These are phyloP conservation scores for Pampus argenteus DNA, from an alignment of 2,797 vertebrate species.

Conservation along the genomic window DNA sequence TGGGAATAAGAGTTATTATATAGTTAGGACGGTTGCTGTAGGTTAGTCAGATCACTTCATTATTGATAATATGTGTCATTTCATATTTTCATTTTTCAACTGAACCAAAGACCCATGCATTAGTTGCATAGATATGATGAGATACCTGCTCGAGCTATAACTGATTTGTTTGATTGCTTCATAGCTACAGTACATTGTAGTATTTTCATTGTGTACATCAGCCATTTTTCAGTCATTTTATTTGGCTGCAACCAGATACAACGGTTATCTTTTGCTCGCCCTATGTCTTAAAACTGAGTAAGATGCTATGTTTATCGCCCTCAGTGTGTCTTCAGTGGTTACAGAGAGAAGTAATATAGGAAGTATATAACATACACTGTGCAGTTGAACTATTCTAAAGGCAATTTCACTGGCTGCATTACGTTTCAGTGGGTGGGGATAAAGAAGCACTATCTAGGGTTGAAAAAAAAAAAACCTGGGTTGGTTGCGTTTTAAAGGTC, in stretches of 20 bases:
- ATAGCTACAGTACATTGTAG: background rate
- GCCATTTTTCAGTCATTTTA: background rate
- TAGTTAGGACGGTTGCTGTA: constrained; percentile 37
- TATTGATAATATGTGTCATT: constrained; percentile 24
- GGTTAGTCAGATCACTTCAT: constrained; percentile 36
- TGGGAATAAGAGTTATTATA: constrained; percentile 31
- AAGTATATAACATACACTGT: background rate
- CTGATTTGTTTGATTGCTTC: constrained; percentile 33
- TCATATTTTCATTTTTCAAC: constrained; percentile 63
- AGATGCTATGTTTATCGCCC: background rate
- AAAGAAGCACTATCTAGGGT: too few species aligned
- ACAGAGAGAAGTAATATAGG: background rate
- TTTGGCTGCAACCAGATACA: constrained; percentile 8
- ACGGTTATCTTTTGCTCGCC: constrained; percentile 1
- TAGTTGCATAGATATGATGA: constrained; percentile 33
- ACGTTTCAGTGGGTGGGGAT: background rate
- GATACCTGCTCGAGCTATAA: constrained; percentile 24
- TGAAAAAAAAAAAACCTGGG: too few species aligned
- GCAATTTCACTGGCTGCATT: constrained; percentile 11
- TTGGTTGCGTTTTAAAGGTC: too few species aligned
- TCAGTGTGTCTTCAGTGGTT: constrained; percentile 20
- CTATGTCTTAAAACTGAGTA: constrained; percentile 59
- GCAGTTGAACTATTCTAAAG: constrained; percentile 11
- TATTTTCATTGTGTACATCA: constrained; percentile 23
- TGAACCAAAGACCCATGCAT: constrained; percentile 81